Percentiles rank a stretch among this genome's conserved stretches.
phyloP scores from a whole-genome alignment of 1,140 invertebrate genomes.

The Nymphalis io region DNA sequence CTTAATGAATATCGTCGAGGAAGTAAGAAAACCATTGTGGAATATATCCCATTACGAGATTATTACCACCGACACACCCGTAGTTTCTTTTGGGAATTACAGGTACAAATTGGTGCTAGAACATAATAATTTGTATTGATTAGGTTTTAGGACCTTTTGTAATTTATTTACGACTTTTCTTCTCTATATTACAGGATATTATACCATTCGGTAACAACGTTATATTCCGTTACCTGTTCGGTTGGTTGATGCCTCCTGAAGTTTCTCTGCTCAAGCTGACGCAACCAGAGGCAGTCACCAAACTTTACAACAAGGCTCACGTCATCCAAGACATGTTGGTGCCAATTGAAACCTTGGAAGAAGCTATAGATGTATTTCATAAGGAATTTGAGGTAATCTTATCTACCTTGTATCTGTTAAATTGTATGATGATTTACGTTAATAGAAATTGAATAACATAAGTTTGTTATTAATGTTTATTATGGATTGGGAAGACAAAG shows the following conservation, averaged over 20 bases:
- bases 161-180: neutral
- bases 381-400: constrained; percentile 84
- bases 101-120: constrained; percentile 77
- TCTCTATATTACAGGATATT: constrained; percentile 83
- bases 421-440: neutral
- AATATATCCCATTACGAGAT: constrained; percentile 90
- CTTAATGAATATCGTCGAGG: constrained; percentile 47
- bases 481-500: no score
- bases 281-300: constrained; percentile 86
- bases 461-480: no score
- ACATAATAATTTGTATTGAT: neutral
- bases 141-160: no score
- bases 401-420: neutral
- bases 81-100: constrained; percentile 91
- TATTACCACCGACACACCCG: constrained; percentile 92
- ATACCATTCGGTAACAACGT: constrained; percentile 92
- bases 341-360: constrained; percentile 83
- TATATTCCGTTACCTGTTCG: constrained; percentile 87
- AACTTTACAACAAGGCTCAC: constrained; percentile 89
- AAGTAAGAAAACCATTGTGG: constrained; percentile 70
- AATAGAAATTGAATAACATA: no score
- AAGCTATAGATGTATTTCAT: constrained; percentile 85
- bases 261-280: constrained; percentile 91
- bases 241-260: constrained; percentile 92
- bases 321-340: constrained; percentile 93